These are phyloP conservation scores for Cephalotes varians DNA, from an alignment of 2,888 invertebrate species.

Conservation along the genomic window DNA sequence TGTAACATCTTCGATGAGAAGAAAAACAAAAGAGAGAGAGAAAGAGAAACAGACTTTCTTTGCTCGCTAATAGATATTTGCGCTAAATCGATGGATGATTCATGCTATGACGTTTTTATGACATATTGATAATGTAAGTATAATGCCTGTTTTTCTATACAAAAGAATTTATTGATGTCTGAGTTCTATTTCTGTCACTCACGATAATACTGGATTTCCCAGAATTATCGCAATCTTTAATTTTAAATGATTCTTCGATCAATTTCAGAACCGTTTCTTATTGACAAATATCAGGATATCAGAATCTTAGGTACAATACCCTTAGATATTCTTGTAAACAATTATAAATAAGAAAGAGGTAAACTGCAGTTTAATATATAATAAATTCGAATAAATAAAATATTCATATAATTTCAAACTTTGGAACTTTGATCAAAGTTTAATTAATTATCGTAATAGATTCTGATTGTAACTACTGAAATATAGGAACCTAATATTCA, in stretches of 20 bases:
- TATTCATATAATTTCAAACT: not conserved
- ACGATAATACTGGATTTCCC: not conserved
- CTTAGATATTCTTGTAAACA: not conserved
- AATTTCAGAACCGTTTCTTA: not conserved
- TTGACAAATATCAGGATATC: not conserved
- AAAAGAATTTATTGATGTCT: not conserved
- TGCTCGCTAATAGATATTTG: not conserved
- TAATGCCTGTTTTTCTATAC: conserved; percentile 13
- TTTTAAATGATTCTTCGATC: not conserved
- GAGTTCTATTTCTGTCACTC: not conserved
- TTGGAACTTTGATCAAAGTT: not conserved
- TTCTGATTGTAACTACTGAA: not conserved
- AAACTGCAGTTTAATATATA: not conserved
- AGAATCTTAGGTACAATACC: no score
- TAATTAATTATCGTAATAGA: not conserved
- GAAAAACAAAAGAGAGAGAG: no score
- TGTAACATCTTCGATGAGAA: not conserved
- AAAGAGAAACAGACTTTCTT: no score
- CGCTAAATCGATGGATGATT: conserved; percentile 9
- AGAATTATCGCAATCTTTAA: not conserved
- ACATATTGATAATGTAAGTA: conserved; percentile 5
- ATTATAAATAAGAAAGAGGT: conserved; percentile 10
- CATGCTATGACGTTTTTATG: conserved; percentile 10
- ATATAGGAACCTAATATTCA: not conserved
- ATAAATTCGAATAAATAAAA: not conserved